phyloP scores from a whole-genome alignment of 2,888 invertebrate species.

The Sicus ferrugineus region DNA sequence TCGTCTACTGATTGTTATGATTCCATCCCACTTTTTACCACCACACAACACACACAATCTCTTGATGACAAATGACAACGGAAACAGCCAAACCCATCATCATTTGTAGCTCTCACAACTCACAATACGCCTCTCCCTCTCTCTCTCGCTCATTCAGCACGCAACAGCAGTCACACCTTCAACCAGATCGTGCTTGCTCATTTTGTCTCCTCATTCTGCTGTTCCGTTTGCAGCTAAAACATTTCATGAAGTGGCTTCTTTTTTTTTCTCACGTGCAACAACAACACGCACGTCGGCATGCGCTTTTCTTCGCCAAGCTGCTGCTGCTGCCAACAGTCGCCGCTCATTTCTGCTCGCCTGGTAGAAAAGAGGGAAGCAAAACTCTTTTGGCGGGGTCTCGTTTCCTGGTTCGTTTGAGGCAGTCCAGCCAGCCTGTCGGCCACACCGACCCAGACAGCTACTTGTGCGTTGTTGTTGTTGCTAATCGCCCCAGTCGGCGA shows the following conservation, averaged over 20 bases:
- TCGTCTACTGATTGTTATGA: no score
- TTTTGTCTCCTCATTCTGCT: constrained; percentile 5
- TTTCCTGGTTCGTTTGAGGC: constrained; percentile 49
- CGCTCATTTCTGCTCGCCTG: constrained; percentile 58
- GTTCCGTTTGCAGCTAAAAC: background rate
- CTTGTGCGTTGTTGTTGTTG: constrained; percentile 17
- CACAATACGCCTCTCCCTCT: constrained; percentile 4
- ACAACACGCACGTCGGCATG: background rate
- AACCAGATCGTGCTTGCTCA: constrained; percentile 2
- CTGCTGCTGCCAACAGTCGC: constrained; percentile 38
- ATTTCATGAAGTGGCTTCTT: constrained; percentile 43
- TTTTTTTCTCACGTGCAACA: background rate
- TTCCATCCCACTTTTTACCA: no score
- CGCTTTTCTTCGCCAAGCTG: constrained; percentile 40
- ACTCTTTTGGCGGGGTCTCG: constrained; percentile 66
- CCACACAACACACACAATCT: no score
- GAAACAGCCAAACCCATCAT: constrained; percentile 12
- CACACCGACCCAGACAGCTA: constrained; percentile 21
- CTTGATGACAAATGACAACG: no score
- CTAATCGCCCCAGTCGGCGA: background rate
- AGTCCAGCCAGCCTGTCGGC: constrained; percentile 36
- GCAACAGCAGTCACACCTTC: constrained; percentile 11
- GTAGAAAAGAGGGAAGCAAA: constrained; percentile 65
- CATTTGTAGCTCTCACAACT: no score
- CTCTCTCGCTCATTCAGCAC: background rate